phyloP scores from a whole-genome alignment of 1,140 invertebrate genomes.

The Andricus grossulariae region DNA sequence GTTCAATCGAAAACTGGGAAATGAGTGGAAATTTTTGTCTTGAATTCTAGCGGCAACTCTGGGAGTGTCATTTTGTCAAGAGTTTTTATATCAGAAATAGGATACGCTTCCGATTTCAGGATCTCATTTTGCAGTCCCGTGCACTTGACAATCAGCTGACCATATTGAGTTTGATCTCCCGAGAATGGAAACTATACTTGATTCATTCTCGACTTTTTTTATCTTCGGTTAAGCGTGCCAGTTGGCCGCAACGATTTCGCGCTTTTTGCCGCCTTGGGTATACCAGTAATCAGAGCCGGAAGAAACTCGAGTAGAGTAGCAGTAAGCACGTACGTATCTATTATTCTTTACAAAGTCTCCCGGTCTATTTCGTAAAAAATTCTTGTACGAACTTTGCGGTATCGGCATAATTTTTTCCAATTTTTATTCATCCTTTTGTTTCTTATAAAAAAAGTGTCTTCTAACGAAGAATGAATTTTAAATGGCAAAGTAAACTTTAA shows the following conservation, averaged over 20 bases:
- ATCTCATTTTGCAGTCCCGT: background rate
- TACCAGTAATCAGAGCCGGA: background rate
- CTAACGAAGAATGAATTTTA: background rate
- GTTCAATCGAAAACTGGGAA: too few relatives aligned
- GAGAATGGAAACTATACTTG: background rate
- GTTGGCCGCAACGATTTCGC: slow-evolving; percentile 4
- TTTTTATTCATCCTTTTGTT: background rate
- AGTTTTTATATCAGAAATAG: background rate
- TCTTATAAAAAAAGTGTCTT: background rate
- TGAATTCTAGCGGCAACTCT: too few relatives aligned
- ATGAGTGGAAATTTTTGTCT: too few relatives aligned
- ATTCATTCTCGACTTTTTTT: background rate
- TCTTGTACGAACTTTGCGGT: too few relatives aligned
- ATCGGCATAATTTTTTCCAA: too few relatives aligned
- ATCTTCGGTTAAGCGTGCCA: slow-evolving; percentile 9
- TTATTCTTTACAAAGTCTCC: background rate
- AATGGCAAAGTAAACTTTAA: background rate
- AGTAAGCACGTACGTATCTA: background rate
- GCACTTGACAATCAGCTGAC: slow-evolving; percentile 18
- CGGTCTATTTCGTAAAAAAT: background rate
- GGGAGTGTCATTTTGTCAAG: background rate
- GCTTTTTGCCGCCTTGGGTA: background rate
- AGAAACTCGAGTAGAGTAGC: background rate
- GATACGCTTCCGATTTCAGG: background rate
- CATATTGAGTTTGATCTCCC: background rate